phyloP scores from a whole-genome alignment of 2,888 invertebrate species.

The Drosophila aldrichi region DNA sequence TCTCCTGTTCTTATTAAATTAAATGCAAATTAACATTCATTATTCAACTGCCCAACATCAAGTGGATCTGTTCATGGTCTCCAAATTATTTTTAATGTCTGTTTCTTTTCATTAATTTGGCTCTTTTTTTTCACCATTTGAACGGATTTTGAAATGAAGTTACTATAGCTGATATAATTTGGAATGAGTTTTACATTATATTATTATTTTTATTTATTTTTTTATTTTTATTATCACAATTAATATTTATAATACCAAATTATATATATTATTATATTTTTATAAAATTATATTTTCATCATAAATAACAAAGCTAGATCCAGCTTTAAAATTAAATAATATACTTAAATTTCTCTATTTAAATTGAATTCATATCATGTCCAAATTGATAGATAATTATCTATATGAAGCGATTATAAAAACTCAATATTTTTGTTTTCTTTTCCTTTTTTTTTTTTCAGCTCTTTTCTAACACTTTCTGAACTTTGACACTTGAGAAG shows the following conservation, averaged over 20 bases:
- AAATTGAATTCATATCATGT: not conserved
- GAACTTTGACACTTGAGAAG: slow-evolving; percentile 21
- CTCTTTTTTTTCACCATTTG: not conserved
- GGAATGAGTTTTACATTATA: not conserved
- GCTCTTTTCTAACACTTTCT: slow-evolving; percentile 7
- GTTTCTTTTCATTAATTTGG: not conserved
- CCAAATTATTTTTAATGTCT: slow-evolving; percentile 10
- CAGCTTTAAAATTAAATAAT: not conserved
- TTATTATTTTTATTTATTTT: not conserved
- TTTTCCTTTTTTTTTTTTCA: not conserved
- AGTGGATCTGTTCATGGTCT: slow-evolving; percentile 16
- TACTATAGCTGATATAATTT: not conserved
- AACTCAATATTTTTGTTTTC: too few relatives aligned
- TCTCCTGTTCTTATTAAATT: slow-evolving; percentile 59
- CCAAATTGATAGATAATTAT: slow-evolving; percentile 14
- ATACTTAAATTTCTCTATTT: not conserved
- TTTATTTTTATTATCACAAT: too few relatives aligned
- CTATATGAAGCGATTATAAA: not conserved
- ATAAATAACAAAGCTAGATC: not conserved
- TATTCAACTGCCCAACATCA: slow-evolving; percentile 40
- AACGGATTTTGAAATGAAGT: too few relatives aligned
- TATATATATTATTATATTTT: too few relatives aligned
- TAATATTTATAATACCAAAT: too few relatives aligned
- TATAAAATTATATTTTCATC: too few relatives aligned
- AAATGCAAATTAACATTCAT: slow-evolving; percentile 64